phyloP scores from a whole-genome alignment of 2,797 vertebrate genomes.

The Clarias pachynema region DNA sequence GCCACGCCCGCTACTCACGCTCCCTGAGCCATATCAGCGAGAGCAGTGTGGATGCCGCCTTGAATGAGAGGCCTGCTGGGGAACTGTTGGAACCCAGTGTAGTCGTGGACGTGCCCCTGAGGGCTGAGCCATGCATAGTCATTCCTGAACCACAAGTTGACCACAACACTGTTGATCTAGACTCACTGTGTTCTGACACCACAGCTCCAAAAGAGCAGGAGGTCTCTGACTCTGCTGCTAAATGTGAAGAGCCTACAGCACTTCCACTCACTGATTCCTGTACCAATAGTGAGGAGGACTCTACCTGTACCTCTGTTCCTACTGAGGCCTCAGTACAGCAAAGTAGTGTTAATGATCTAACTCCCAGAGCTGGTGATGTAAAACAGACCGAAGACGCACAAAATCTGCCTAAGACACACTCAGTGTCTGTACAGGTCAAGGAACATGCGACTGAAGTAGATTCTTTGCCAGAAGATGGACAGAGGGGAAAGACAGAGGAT shows the following conservation, averaged over 20 bases:
- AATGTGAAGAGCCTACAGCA: constrained; percentile 13
- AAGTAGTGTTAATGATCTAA: constrained; percentile 13
- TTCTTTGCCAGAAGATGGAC: constrained; percentile 17
- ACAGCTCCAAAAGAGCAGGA: constrained; percentile 11
- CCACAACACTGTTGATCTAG: constrained; percentile 8
- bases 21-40: constrained; percentile 97
- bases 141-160: constrained; percentile 18
- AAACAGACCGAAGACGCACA: constrained; percentile 29
- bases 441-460: constrained; percentile 41
- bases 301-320: constrained; percentile 14
- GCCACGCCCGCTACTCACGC: constrained; percentile 78
- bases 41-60: constrained; percentile 79
- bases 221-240: background rate
- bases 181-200: background rate
- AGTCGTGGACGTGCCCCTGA: constrained; percentile 58
- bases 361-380: constrained; percentile 26
- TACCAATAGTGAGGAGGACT: background rate
- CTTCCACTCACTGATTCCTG: background rate
- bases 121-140: constrained; percentile 49
- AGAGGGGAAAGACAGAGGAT: constrained; percentile 55
- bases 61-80: constrained; percentile 60
- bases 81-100: constrained; percentile 63
- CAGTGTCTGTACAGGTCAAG: constrained; percentile 57
- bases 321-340: constrained; percentile 32
- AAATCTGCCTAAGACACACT: constrained; percentile 47